Base-by-base conservation (phyloP, 2,888 invertebrate genomes). In the Malthinus seriepunctatus region DNA sequence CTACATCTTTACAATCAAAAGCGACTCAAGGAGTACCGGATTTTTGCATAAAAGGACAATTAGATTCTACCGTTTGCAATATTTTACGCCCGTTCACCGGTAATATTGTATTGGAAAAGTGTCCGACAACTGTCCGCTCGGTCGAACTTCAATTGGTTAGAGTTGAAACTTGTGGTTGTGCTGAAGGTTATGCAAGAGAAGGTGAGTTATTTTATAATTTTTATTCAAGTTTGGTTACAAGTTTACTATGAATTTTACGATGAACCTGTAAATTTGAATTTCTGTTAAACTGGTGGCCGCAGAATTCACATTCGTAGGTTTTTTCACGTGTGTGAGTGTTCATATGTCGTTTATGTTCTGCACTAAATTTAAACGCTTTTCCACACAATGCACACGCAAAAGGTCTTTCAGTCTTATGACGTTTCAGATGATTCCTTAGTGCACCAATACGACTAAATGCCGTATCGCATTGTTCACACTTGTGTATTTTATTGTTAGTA, bases 151-250 rank as follows among this genome's bases (percentile, higher is more conserved):
- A 97, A 78, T 81, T 98, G 61, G 92, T 97, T 1, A 83, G 97
- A 53, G 93, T 97, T 1, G 97, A 98, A 79, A 97, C 96, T 0
- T 96, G 96, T 77, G 97, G 97, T 47, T 91, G 91, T 75, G 89
- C 90, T 0, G 95, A 95, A 77, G 97, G 95, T 9, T 95, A 91
- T 78, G 89, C 95, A 1, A 88, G 89, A 78, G 97, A 97, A 79
- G 91, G 94, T 93, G 76, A 76, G 67, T 23, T 23, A 5, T 23
- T n/a, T 23, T 5, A 23, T 23, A 23, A 23, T 23, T 23, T 23
- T 23, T 23, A 23, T 23, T 23, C 23, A 23, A 23, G 23, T 23
- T 23, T 23, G 23, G 23, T 23, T 23, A 23, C 23, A 3, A 5
- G 23, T 5, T 23, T 23, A 23, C 5, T 23, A 23, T 84, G 84